These are phyloP conservation scores for Neotragus pygmaeus DNA, from an alignment of 2,113 vertebrate species.

Conservation along the genomic window DNA sequence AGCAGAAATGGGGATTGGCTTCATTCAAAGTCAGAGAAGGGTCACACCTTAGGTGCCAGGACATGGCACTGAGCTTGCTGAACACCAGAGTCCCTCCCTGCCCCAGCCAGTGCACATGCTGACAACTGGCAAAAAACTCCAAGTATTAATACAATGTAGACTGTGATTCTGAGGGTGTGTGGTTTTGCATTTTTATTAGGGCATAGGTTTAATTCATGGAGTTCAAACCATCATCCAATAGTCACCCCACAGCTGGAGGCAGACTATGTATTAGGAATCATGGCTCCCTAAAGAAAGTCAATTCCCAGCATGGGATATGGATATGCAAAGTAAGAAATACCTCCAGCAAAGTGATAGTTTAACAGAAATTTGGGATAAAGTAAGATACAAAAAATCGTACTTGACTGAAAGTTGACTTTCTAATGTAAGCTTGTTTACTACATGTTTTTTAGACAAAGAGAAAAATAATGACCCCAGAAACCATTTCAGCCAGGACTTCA, in stretches of 20 bases:
- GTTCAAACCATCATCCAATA: background rate
- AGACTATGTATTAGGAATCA: background rate
- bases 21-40: rapidly evolving
- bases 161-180: rapidly evolving
- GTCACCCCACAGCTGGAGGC: background rate
- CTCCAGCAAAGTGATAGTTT: rapidly evolving
- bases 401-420: background rate
- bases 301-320: rapidly evolving
- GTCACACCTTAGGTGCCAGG: rapidly evolving
- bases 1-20: background rate
- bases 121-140: too few relatives aligned
- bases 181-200: background rate
- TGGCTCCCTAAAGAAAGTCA: background rate
- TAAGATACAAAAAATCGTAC: background rate
- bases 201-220: rapidly evolving
- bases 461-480: background rate
- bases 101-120: rapidly evolving
- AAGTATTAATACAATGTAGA: rapidly evolving
- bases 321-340: rapidly evolving
- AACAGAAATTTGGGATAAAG: background rate
- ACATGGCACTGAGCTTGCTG: rapidly evolving
- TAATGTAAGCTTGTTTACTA: background rate
- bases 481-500: background rate
- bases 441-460: background rate
- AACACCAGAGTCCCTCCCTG: rapidly evolving